Evolutionary conservation across 2,113 vertebrate genomes (phyloP), one percentile per base, ranked within the genome.

Genomic region (Hyaena hyaena): DNA sequence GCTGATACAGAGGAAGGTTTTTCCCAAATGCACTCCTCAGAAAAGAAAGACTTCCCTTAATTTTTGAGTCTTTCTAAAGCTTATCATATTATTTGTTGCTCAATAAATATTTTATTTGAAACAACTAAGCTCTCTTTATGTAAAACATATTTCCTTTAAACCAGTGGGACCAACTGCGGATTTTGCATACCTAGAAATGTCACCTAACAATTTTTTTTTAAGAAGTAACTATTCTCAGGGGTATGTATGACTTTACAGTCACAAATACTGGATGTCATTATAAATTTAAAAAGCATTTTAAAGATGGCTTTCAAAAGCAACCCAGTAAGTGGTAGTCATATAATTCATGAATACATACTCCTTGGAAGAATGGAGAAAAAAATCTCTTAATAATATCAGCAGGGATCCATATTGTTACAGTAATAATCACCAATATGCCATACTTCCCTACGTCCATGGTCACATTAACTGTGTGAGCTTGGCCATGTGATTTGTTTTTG

Each of bases 301-400:
- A 92, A 95, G 63, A 86, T 28, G 86, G 77, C 39, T 94, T 96
- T 87, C 39, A 63, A 95, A 96, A 90, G 61, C 35, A 93, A 91
- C 17, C 68, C 15, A 91, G 79, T 77, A 84, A 89, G 53, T 79
- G 7, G 53, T 66, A 50, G 61, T 21, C 89, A 53, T 28, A 77
- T 15, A 58, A 55, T 73, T 55, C 26, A 48, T 55, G 24, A 92
- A 97, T 68, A 89, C 15, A 82, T 15, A 66, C 28, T 88, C 81
- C 26, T 1, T 8, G 19, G 28, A 74, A 91, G 24, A 66, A 89
- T 1, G 5, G 53, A 71, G 87, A 8, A 24, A 83, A 76, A 89
- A 31, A 50, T 31, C 24, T 91, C 71, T 88, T 74, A 86, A 28
- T 85, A 79, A n/a, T 55, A 93, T 53, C 26, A 31, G 55, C 95